Evolutionary conservation across 35 echinoderm and acorn worm genomes (phyloP).

Genomic region (Acanthaster planci): DNA sequence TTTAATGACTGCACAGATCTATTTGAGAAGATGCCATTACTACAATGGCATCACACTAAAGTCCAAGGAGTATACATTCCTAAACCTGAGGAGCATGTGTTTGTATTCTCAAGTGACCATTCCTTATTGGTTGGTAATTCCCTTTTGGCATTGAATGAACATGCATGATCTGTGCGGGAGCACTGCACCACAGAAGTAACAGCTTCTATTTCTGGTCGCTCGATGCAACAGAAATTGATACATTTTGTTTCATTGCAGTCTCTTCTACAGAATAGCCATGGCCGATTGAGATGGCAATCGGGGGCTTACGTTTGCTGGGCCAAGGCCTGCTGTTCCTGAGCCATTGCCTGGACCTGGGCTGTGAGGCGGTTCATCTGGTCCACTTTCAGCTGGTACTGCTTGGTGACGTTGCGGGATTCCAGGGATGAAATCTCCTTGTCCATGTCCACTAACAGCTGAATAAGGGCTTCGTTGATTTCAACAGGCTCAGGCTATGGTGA

Average conservation of each 20-base stretch:
- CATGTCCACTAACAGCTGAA: constrained; percentile 54
- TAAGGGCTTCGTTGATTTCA: constrained; percentile 70
- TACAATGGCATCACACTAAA: too few species aligned
- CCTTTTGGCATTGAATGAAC: too few species aligned
- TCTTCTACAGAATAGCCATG: not conserved
- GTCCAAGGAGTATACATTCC: too few species aligned
- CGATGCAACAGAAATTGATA: not conserved
- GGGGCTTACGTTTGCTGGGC: constrained; percentile 69
- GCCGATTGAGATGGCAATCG: not conserved
- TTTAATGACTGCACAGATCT: too few species aligned
- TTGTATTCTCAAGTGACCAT: too few species aligned
- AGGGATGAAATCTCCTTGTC: constrained; percentile 55
- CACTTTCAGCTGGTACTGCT: constrained; percentile 68
- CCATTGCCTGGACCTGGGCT: constrained; percentile 50
- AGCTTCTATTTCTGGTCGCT: not conserved
- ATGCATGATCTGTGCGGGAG: too few species aligned
- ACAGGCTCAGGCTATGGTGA: constrained; percentile 43
- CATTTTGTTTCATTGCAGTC: not conserved
- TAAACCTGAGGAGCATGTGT: too few species aligned
- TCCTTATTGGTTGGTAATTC: too few species aligned
- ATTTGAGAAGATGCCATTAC: too few species aligned
- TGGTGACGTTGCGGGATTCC: constrained; percentile 66
- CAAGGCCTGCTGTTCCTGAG: constrained; percentile 58
- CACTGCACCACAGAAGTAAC: too few species aligned
- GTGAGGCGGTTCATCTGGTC: constrained; percentile 51